Base-by-base conservation (phyloP, 30 jellyfish, hydroid and myxozoan genomes). In the Hydra vulgaris region DNA sequence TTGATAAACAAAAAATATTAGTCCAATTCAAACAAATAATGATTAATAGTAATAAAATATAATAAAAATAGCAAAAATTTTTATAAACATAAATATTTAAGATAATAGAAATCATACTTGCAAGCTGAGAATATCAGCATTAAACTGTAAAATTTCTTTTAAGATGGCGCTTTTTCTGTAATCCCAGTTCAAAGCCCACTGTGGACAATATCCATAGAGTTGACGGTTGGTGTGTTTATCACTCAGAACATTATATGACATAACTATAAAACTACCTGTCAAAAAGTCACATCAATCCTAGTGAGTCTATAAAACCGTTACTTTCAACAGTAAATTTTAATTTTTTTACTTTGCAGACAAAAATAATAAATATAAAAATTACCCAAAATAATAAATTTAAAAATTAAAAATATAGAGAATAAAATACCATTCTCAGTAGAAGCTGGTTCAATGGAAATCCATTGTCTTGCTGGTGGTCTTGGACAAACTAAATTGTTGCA, bases 141-240 rank as follows among this genome's bases (percentile, higher is more conserved):
- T 81, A 84, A 81, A 91, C 79, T 91, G 98, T 21, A 91, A 71
- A 54, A 91, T 91, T 27, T 91, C 98, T 73, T 91, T 91, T 21
- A 91, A 79, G 25, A 91, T 83, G 21, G 94, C 95, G 19, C 88
- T 80, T 52, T 91, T 91, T 56, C 98, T 86, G 82, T 86, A 84
- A 26, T 91, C 95, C 98, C 98, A 91, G 18, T 82, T 66, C 84
- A 91, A 67, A 0, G 96, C 98, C 98, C 98, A 91, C 25, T 95
- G 83, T 7, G 98, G 98, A 53, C 98, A 91, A 74, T 91, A 91
- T 53, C 98, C 98, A 83, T 91, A 91, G 67, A 84, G 82, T 79
- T 86, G 96, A 17, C 89, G 79, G 3, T 94, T 91, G 72, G 95
- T 77, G 74, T 91, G 86, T 61, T 91, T 91, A 22, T 91, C 98